phyloP scores from a whole-genome alignment of 2,888 invertebrate genomes.

The Melolontha melolontha region DNA sequence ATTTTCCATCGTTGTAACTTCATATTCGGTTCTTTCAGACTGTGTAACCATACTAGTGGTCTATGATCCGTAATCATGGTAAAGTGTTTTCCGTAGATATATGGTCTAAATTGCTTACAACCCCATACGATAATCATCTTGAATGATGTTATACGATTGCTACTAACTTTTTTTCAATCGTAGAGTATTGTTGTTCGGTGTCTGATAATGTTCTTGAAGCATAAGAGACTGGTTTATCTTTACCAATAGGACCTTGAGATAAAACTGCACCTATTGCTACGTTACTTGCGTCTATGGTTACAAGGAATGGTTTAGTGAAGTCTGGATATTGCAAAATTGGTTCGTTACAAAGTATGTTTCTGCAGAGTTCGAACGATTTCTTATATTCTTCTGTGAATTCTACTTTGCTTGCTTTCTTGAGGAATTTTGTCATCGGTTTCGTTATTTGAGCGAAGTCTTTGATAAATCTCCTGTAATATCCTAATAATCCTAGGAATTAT shows the following conservation, averaged over 20 bases:
- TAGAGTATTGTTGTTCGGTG: slow-evolving; percentile 42
- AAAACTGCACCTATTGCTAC: slow-evolving; percentile 44
- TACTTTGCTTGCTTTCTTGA: slow-evolving; percentile 21
- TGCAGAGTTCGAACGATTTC: not conserved
- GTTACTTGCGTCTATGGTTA: slow-evolving; percentile 41
- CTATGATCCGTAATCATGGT: slow-evolving; percentile 22
- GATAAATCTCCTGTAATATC: no score
- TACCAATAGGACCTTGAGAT: no score
- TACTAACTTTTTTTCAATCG: slow-evolving; percentile 46
- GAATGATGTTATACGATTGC: no score
- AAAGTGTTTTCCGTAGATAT: slow-evolving; percentile 14
- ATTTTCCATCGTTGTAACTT: slow-evolving; percentile 7
- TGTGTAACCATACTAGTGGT: slow-evolving; percentile 7
- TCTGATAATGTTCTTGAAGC: slow-evolving; percentile 46
- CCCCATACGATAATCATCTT: slow-evolving; percentile 43
- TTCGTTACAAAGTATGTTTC: slow-evolving; percentile 22
- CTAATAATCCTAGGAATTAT: slow-evolving; percentile 48
- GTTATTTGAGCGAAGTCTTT: slow-evolving; percentile 34
- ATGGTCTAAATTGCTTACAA: slow-evolving; percentile 29
- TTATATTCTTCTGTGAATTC: not conserved
- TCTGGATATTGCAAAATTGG: no score
- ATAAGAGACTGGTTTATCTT: slow-evolving; percentile 45
- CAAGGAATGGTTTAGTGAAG: slow-evolving; percentile 37
- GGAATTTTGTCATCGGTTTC: slow-evolving; percentile 26
- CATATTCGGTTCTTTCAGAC: slow-evolving; percentile 7